phyloP scores from a whole-genome alignment of 2,888 invertebrate genomes.

The Cremastinae sp. region DNA sequence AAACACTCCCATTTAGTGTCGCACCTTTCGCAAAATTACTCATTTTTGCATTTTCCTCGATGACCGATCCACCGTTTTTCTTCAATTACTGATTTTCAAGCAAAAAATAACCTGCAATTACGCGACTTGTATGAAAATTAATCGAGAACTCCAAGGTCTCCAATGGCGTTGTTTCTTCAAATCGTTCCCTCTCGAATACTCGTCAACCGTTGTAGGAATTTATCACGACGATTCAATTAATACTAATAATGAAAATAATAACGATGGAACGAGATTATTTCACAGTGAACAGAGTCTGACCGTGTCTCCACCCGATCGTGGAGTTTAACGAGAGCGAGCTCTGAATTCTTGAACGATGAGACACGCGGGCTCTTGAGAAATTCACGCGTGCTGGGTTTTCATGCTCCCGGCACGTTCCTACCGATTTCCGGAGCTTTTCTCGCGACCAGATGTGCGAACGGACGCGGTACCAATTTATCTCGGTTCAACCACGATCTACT shows the following conservation, averaged over 20 bases:
- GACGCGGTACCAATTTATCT: conserved; percentile 15
- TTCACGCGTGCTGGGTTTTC: conserved; percentile 25
- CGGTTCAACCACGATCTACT: conserved; percentile 31
- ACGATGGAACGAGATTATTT: conserved; percentile 26
- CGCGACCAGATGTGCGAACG: conserved; percentile 50
- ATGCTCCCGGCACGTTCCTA: conserved; percentile 34
- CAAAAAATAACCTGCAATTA: neutral
- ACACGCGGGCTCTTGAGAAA: conserved; percentile 54
- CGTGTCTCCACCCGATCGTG: conserved; percentile 22
- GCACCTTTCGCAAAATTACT: conserved; percentile 1
- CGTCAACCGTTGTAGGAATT: conserved; percentile 11
- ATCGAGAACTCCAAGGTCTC: neutral
- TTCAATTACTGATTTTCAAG: neutral
- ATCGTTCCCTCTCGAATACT: conserved; percentile 5
- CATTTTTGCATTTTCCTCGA: conserved; percentile 1
- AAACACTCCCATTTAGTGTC: too few species aligned
- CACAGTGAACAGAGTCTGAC: conserved; percentile 12
- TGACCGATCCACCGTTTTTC: neutral
- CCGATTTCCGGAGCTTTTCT: conserved; percentile 57
- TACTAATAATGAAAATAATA: conserved; percentile 21
- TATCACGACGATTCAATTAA: conserved; percentile 26
- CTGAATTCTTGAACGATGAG: conserved; percentile 68
- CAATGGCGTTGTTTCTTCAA: neutral
- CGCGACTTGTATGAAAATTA: neutral
- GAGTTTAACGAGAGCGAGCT: conserved; percentile 61